Base-by-base conservation (phyloP, 1,140 invertebrate species). In the Manduca sexta region DNA sequence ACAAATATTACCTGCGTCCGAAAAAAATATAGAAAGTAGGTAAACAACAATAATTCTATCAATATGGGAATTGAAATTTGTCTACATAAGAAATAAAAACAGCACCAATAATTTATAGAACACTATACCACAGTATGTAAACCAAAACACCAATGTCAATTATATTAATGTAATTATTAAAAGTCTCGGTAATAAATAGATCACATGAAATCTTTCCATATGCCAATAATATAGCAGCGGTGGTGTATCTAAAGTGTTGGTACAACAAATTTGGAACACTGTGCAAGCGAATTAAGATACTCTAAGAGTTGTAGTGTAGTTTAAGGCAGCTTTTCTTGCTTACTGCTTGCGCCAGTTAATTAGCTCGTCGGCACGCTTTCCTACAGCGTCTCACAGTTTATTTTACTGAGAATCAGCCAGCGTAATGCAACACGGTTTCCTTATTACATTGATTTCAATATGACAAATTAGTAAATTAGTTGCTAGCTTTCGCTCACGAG, bases 261-360 rank as follows among this genome's bases (percentile, higher is more conserved):
- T 40, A 16, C 35, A 42, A 43, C 35, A 46, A 47, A 49, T 50
- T 59, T 37, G 47, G 45, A 38, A 52, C 47, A 42, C 40, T 15
- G 30, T 48, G 37, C 41, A 43, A 45, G 37, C 40, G 45, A 47
- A 50, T 56, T 51, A 56, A 35, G 46, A 34, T 41, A 29, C 39
- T 41, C 43, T 41, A 48, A 52, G 50, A 45, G 37, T 30, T 41
- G 49, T 45, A 49, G 14, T 50, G 15, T 40, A 45, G 46, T 52
- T 46, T 46, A 33, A 55, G 38, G 35, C 47, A 45, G 30, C 44
- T 43, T 52, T 42, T 42, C 46, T 52, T 46, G 18, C 37, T 50
- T 37, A 37, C 18, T 37, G 34, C 44, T 59, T 46, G 47, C 35
- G 14, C 31, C 44, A 47, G 43, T 54, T 59, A 59, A 59, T 59